Evolutionary conservation across 2,797 vertebrate species (phyloP), one percentile per base, ranked within the genome.

Genomic region (Perodicticus potto): DNA sequence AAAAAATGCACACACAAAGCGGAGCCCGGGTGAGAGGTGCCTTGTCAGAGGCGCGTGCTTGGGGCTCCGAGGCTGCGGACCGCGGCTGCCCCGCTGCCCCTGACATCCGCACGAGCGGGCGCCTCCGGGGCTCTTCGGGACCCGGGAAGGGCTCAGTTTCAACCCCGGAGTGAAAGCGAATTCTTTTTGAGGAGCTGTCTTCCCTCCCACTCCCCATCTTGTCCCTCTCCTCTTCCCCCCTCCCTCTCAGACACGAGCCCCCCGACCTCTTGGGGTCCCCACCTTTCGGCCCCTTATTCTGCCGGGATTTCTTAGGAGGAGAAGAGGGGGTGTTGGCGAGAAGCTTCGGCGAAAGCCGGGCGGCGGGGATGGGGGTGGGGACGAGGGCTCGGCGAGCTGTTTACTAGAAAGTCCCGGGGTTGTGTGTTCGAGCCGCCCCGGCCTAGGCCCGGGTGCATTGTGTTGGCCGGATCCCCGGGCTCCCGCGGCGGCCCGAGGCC

Each of bases 1-100:
- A 91, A 94, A 97, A 98, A 99, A 98, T 89, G 89, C 95, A 82
- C 95, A 99, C 99, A 99, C 99, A 99, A 99, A 99, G 99, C 99
- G 98, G 90, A 93, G 96, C 95, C 97, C 98, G 99, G 99, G 99
- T 99, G 99, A 98, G 99, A 99, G 99, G 99, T 99, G 99, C 99
- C 99, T 99, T 99, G 99, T 99, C 99, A 99, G 98, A 98, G 98
- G 98, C 98, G 98, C 97, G 98, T 98, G 98, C 98, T 90, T 78
- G 86, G 95, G 88, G 91, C 87, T 94, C 88, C 95, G 94, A 98
- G 98, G 98, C 99, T 98, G 98, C 98, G 96, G 89, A 98, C 97
- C 97, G 98, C 97, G 89, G 98, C 97, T 98, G 98, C 86, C 97
- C 97, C 74, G 91, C 86, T 84, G 85, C 95, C 96, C 93, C 93